Base-by-base conservation (phyloP, 2,113 vertebrate genomes). In the Semnornis frantzii region DNA sequence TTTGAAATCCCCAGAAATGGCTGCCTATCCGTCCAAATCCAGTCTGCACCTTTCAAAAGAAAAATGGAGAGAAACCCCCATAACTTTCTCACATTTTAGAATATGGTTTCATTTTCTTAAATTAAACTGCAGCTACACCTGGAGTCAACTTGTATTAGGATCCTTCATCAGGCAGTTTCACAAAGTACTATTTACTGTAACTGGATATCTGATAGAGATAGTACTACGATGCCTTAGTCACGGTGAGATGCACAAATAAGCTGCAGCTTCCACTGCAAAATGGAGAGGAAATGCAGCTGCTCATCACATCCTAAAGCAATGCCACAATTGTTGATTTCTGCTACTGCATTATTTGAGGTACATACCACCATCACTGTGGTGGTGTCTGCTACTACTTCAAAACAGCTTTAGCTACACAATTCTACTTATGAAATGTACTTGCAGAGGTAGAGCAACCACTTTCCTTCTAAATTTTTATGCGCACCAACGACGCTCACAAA, bases 1-100 rank as follows among this genome's bases (percentile, higher is more conserved):
- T 97, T 96, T 99, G 97, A 95, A 99, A 99, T 46, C 99, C 99
- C 99, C 99, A 99, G 96, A 98, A 99, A 95, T 99, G 98, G 91
- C 97, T 99, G 85, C 99, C 99, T 42, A 98, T 98, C 70, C 99
- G 97, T 42, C 98, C 98, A 95, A 99, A 99, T 76, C 99, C 99
- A 58, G 99, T 99, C 96, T 99, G 99, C 17, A 99, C 99, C 99
- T 99, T 97, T 80, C 34, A 52, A 73, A 77, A 76, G 64, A 94
- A 86, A 94, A 90, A 91, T 48, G 12, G 27, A 65, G 13, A 90
- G 62, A 72, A 65, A 76, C 5, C 4, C 5, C 8, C 23, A 52
- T 90, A 20, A 80, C 11, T 55, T 85, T 23, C 57, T 81, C 39
- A 31, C 1, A 4, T 27, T 78, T 65, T 28, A 60, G 27, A 33